These are phyloP conservation scores for Hippocampus mohnikei DNA, from an alignment of 2,113 vertebrate species.

Conservation along the genomic window DNA sequence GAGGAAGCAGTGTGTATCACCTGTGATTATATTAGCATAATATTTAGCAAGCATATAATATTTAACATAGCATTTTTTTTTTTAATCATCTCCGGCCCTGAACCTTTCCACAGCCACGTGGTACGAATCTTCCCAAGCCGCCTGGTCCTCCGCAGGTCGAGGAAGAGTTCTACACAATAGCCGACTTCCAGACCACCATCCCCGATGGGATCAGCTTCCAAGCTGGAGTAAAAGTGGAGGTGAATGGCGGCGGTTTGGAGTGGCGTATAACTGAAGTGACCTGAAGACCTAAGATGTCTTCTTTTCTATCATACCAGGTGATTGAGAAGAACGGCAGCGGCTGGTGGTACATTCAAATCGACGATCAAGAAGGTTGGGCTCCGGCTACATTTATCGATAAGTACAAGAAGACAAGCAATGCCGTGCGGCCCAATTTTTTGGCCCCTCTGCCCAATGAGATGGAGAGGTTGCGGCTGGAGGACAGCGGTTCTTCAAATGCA, in stretches of 20 bases:
- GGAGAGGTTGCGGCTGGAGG: slow-evolving; percentile 78
- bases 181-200: slow-evolving; percentile 97
- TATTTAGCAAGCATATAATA: too few relatives aligned
- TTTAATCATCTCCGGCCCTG: background rate
- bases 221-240: slow-evolving; percentile 95
- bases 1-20: background rate
- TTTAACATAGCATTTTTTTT: too few relatives aligned
- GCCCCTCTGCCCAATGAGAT: slow-evolving; percentile 87
- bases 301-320: slow-evolving; percentile 70
- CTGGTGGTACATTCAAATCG: slow-evolving; percentile 99
- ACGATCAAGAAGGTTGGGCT: slow-evolving; percentile 96
- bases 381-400: slow-evolving; percentile 95
- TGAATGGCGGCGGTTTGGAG: slow-evolving; percentile 49
- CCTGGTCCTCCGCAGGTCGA: slow-evolving; percentile 92
- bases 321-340: slow-evolving; percentile 95
- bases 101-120: slow-evolving; percentile 78
- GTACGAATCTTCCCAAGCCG: slow-evolving; percentile 89
- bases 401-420: slow-evolving; percentile 95
- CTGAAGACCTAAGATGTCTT: background rate
- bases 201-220: slow-evolving; percentile 98
- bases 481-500: slow-evolving; percentile 47
- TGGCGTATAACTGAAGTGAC: background rate
- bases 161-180: slow-evolving; percentile 96
- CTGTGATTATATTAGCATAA: background rate
- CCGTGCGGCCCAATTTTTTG: slow-evolving; percentile 88